Base-by-base conservation (phyloP, 2,888 invertebrate species). In the Cryptops parisi region DNA sequence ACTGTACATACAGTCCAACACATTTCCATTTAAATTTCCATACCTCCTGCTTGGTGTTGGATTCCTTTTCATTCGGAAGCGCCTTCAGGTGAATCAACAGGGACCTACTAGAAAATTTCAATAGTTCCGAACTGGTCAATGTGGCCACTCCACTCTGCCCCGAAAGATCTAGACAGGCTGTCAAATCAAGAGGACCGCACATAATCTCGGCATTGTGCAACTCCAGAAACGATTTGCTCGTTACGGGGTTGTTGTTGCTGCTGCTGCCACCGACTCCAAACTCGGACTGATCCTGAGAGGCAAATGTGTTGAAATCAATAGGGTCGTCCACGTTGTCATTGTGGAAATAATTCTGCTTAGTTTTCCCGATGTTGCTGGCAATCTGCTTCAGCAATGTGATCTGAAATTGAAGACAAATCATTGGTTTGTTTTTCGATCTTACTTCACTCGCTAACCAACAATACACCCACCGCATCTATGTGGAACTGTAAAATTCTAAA, bases 121-220 rank as follows among this genome's bases (percentile, higher is more conserved):
- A 83, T 43, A 90, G 68, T 61, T 84, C 81, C 1, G 90, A 89
- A 63, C 90, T 89, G 0, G 90, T 87, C 54, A 93, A 71, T 5
- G 87, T 86, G 21, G 91, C 78, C 22, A 82, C 79, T 3, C 91
- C 93, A 15, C 82, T 79, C 64, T 84, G 83, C 63, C 85, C 88
- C 1, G 86, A 83, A 54, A 90, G 67, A 68, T 93, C 91, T 57
- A 91, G 74, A 58, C 84, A 84, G 0, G 84, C 79, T 2, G 82
- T 79, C 19, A 93, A 72, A 64, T 84, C 79, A 46, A 91, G 75
- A 1, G 93, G 93, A 0, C 93, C 93, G 15, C 89, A 90, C 44
- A 93, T 70, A 55, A 93, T 83, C 66, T 91, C 89, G 0, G 89
- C 87, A 65, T 90, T 87, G 64, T 90, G 87, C 4, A 84, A 81